These are phyloP conservation scores for Pseudoatta argentina DNA, from an alignment of 1,140 invertebrate genomes.

Conservation along the genomic window DNA sequence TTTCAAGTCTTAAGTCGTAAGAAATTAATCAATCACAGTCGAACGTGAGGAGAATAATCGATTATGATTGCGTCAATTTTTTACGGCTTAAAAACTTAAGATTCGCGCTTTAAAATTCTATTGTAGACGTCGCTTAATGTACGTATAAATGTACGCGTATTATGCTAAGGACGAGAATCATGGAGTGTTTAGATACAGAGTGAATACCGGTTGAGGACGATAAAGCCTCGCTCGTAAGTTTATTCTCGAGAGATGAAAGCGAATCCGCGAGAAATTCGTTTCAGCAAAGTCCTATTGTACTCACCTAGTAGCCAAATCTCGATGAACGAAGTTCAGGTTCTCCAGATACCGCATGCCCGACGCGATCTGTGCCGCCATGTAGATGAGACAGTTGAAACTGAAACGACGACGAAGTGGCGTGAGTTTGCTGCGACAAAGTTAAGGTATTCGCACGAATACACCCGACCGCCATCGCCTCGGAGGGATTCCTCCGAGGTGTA, in stretches of 20 bases:
- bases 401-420: slow-evolving; percentile 76
- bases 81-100: no score
- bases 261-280: slow-evolving; percentile 63
- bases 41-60: no score
- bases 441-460: slow-evolving; percentile 59
- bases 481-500: slow-evolving; percentile 6
- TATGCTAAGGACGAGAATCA: not conserved
- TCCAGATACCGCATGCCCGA: slow-evolving; percentile 95
- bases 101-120: not conserved
- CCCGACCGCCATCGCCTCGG: slow-evolving; percentile 28
- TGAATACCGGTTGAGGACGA: slow-evolving; percentile 40
- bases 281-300: slow-evolving; percentile 69
- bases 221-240: slow-evolving; percentile 42
- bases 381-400: slow-evolving; percentile 92
- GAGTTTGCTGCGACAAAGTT: slow-evolving; percentile 66
- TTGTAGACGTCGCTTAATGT: not conserved
- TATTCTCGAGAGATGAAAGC: slow-evolving; percentile 68
- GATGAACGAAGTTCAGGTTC: slow-evolving; percentile 93
- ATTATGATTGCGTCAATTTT: no score
- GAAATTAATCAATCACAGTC: no score
- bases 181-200: slow-evolving; percentile 5
- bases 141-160: not conserved
- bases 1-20: no score
- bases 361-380: slow-evolving; percentile 94
- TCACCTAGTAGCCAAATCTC: slow-evolving; percentile 92